Evolutionary conservation across 2,113 vertebrate species (phyloP), one percentile per base, ranked within the genome.

Genomic region (Oreotragus oreotragus): DNA sequence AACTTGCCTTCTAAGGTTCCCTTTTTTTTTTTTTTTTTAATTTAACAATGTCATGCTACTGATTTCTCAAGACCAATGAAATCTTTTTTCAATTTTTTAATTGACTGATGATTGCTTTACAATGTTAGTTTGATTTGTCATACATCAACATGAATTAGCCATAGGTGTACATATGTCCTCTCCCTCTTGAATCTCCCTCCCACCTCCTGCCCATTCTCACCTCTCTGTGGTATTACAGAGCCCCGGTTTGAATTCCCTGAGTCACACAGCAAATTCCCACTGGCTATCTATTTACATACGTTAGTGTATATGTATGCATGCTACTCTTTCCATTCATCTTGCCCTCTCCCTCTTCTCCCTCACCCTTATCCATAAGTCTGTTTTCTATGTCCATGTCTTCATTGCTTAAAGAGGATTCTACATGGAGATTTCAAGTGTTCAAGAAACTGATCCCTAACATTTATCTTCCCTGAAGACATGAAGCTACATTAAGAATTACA

Each of bases 21-120:
- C 30, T 91, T 60, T 83, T 77, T 70, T 88, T 77, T 70, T 88
- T 60, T 84, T 77, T 79, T 92, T 88, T 39, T n/a, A 73, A 49
- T 53, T 15, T 36, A 76, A 57, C 27, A 28, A 84, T 84, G 89
- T 64, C 47, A 53, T 57, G n/a, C 30, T 55, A 57, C 2, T 55
- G 39, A 92, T 93, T 95, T 95, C 90, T 95, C 49, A 92, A 76
- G 66, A 58, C 19, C 84, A 90, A 49, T 39, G 53, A 64, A 49
- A 49, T 83, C 89, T 92, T 83, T 39, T 70, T 70, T 6, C 10
- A 70, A 23, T 70, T 23, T 70, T 66, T 70, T 70, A 70, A 70
- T 70, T 70, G 66, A 70, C n/a, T 73, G 19, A 73, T 73, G 36
- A 73, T 73, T 73, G 19, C 66, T 73, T 73, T 73, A 73, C 36